These are phyloP conservation scores for Staurois parvus DNA, from an alignment of 2,797 vertebrate species.

Conservation along the genomic window DNA sequence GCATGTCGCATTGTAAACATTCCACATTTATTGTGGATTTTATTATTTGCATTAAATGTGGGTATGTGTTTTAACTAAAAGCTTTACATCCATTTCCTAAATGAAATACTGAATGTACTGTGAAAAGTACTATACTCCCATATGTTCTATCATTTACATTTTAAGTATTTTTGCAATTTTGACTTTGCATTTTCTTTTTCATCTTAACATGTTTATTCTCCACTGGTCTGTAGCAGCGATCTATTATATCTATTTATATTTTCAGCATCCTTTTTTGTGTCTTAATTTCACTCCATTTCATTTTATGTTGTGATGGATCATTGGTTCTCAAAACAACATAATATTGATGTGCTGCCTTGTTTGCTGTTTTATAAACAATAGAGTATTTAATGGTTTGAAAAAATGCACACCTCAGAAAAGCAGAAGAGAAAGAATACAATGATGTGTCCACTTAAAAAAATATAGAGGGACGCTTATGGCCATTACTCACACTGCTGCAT, in stretches of 20 bases:
- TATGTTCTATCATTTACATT: conserved; percentile 16
- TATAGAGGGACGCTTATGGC: conserved; percentile 20
- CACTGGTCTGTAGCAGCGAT: conserved; percentile 38
- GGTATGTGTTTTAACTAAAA: neutral
- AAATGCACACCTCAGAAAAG: conserved; percentile 56
- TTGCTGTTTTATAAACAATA: conserved; percentile 60
- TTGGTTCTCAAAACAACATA: conserved; percentile 62
- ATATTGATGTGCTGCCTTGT: conserved; percentile 61
- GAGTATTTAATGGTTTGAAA: conserved; percentile 55
- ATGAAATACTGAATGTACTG: neutral
- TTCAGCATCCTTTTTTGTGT: conserved; percentile 46
- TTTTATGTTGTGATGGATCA: conserved; percentile 61
- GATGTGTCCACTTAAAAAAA: conserved; percentile 46
- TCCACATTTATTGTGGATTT: neutral
- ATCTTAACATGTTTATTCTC: conserved; percentile 35
- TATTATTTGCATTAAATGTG: neutral
- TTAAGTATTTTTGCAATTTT: conserved; percentile 26
- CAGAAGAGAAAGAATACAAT: conserved; percentile 27
- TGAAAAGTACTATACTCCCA: neutral
- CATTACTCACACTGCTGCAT: conserved; percentile 21
- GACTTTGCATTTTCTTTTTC: conserved; percentile 9
- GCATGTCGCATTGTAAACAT: neutral
- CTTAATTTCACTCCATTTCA: conserved; percentile 61
- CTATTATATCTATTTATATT: conserved; percentile 52
- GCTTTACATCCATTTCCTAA: neutral